phyloP scores from a whole-genome alignment of 2,113 vertebrate species.

The Ranitomeya imitator region DNA sequence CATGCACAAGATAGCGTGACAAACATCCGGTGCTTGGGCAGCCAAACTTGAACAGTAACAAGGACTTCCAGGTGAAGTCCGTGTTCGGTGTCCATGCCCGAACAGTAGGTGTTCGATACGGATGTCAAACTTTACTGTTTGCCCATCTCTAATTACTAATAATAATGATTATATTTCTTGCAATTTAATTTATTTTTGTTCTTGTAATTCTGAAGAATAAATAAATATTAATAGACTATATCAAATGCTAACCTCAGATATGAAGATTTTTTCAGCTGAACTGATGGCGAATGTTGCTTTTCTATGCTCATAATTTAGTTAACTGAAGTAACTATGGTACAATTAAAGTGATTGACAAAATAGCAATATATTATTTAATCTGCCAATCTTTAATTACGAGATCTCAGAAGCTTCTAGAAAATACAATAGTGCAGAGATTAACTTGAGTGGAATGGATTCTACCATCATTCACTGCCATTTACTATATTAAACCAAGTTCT shows the following conservation, averaged over 20 bases:
- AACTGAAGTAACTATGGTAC: background rate
- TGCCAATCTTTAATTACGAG: constrained; percentile 42
- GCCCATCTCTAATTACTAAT: background rate
- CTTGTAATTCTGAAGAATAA: background rate
- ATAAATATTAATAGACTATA: background rate
- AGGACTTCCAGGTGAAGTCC: no score
- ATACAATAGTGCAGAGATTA: constrained; percentile 30
- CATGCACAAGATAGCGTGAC: no score
- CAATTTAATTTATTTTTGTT: background rate
- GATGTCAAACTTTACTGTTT: no score
- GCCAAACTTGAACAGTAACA: no score
- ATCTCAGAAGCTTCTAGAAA: background rate
- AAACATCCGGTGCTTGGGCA: no score
- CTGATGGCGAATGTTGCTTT: background rate
- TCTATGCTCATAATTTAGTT: constrained; percentile 2
- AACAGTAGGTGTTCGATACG: no score
- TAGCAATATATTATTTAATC: constrained; percentile 18
- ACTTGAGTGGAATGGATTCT: constrained; percentile 1
- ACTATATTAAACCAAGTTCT: constrained; percentile 13
- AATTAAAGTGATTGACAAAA: constrained; percentile 30
- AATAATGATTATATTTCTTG: background rate
- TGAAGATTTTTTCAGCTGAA: background rate
- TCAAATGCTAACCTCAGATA: background rate
- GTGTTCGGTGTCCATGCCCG: no score
- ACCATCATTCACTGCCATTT: constrained; percentile 14